Conservation (phyloP, 2,113 vertebrate species). For the Varanus salvator region DNA sequence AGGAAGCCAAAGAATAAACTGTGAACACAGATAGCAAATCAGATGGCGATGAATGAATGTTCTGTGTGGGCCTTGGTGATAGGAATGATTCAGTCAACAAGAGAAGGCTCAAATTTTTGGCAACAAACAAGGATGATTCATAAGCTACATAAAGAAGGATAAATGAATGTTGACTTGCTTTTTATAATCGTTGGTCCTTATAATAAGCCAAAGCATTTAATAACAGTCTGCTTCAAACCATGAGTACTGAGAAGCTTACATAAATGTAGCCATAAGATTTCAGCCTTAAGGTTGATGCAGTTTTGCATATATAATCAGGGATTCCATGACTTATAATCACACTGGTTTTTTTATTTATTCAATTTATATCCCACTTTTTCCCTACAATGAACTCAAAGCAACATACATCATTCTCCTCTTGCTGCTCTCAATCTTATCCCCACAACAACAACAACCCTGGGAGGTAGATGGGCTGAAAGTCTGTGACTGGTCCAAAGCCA, state of each 20-base stretch:
- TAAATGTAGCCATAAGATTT: neutral
- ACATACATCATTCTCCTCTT: too few species aligned
- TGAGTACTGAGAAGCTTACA: neutral
- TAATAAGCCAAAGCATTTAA: neutral
- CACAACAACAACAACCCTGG: too few species aligned
- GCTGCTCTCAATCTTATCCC: too few species aligned
- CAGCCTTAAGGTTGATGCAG: neutral
- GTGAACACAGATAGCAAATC: neutral
- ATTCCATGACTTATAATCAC: too few species aligned
- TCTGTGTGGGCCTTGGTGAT: neutral
- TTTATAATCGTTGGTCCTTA: slow-evolving; percentile 20
- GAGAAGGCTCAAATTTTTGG: neutral
- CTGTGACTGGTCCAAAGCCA: too few species aligned
- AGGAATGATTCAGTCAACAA: slow-evolving; percentile 7
- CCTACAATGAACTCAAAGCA: too few species aligned
- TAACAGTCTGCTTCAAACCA: neutral
- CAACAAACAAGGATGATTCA: slow-evolving; percentile 32
- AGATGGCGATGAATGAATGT: neutral
- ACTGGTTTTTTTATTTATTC: too few species aligned
- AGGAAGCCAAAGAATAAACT: slow-evolving; percentile 3
- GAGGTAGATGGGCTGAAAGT: too few species aligned
- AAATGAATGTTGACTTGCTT: slow-evolving; percentile 32
- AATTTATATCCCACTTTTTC: too few species aligned
- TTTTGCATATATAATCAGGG: too few species aligned
- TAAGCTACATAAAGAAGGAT: neutral